Evolutionary conservation across 2,797 vertebrate genomes (phyloP), one percentile per base, ranked within the genome.

Genomic region (Cyclura pinguis): DNA sequence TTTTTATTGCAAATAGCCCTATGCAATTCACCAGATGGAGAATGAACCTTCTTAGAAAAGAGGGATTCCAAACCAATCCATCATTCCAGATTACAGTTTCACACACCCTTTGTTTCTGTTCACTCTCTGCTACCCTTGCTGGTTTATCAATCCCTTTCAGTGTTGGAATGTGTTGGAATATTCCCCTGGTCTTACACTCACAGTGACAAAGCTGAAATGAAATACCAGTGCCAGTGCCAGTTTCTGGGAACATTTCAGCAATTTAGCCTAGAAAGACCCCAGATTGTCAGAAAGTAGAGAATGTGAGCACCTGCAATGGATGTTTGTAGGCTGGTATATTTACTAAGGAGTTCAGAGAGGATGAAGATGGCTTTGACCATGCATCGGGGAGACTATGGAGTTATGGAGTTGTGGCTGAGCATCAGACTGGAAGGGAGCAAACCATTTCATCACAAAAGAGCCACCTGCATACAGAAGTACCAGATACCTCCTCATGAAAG

Each of bases 1-100:
- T 92, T 69, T 69, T 95, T 88, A 88, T 13, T 93, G 52, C 29
- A 0, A 93, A 92, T 82, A 91, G 42, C 85, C 81, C 95, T 50
- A 72, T 89, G 90, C 59, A 76, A 67, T 89, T 93, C 91, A 90
- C 42, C 55, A 89, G 29, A 72, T 0, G 35, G 80, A 90, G 35
- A 92, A 94, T 74, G 29, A 89, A 73, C 88, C 24, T 88, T 5
- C 74, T 82, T 88, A 67, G 42, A 88, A 20, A 92, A 83, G 76
- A 8, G 9, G 32, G 6, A 93, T 76, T 29, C 20, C 80, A 80
- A 87, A 85, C 6, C 20, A 22, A 77, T 69, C 52, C 91, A 4
- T 83, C 38, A 92, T 78, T 0, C 47, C 67, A 89, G 47, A 80
- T 59, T 81, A 59, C 80, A 32, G 50, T 52, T 72, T 92, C 38